Percentiles rank a stretch among this genome's conserved stretches.
Evolutionary conservation across 1,140 invertebrate species (phyloP).

Genomic region (Lordiphosa clarofinis): DNA sequence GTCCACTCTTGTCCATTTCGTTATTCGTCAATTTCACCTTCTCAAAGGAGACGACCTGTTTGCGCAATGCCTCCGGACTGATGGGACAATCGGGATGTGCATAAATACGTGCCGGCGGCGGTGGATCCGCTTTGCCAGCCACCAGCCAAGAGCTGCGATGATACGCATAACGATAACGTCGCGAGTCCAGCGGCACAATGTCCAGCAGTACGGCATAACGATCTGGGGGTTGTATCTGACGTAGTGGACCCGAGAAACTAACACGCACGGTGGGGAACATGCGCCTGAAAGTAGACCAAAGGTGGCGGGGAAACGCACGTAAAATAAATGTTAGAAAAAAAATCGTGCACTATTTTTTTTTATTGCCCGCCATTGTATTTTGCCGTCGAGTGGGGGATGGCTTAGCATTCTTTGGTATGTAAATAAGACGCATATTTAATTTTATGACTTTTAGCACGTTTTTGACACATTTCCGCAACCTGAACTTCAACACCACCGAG

Average conservation of each 20-base stretch:
- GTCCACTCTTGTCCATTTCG: conserved; percentile 98
- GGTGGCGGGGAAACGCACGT: conserved; percentile 39
- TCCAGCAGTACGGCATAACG: conserved; percentile 97
- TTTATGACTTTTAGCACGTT: conserved; percentile 78
- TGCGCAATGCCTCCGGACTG: conserved; percentile 95
- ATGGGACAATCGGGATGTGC: conserved; percentile 98
- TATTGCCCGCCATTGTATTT: conserved; percentile 52
- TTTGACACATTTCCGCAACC: conserved; percentile 75
- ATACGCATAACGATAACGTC: conserved; percentile 98
- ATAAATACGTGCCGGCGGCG: conserved; percentile 95
- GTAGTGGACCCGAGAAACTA: conserved; percentile 91
- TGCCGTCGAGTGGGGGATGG: conserved; percentile 3
- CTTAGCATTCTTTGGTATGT: conserved; percentile 31
- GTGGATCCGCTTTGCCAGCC: conserved; percentile 98
- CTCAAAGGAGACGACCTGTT: conserved; percentile 99
- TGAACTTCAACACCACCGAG: too few species aligned
- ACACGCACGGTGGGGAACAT: conserved; percentile 99
- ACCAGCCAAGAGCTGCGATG: conserved; percentile 98
- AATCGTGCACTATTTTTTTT: conserved; percentile 41
- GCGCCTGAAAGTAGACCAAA: conserved; percentile 84
- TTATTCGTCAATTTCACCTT: conserved; percentile 99
- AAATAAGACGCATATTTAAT: conserved; percentile 78
- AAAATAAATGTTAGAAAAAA: conserved; percentile 27
- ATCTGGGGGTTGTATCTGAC: conserved; percentile 82
- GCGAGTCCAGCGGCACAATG: conserved; percentile 97